Evolutionary conservation across 2,888 invertebrate genomes (phyloP).

Genomic region (Pyrocoelia pectoralis): DNA sequence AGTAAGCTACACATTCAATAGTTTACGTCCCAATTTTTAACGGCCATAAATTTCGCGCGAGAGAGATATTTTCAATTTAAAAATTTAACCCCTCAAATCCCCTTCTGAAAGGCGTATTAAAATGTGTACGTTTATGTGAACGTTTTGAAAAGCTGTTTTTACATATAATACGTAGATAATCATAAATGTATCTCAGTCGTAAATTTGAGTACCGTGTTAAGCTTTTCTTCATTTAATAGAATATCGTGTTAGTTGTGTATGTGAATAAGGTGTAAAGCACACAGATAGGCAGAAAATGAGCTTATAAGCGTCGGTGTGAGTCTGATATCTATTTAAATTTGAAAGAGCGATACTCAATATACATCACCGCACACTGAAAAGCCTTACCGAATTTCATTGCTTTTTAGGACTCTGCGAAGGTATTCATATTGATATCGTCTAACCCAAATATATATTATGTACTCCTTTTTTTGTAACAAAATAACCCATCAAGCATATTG

Average conservation of each 20-base stretch:
- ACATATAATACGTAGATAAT: not conserved
- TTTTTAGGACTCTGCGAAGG: slow-evolving; percentile 12
- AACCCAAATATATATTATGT: not conserved
- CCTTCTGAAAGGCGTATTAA: not conserved
- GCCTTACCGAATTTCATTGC: slow-evolving; percentile 12
- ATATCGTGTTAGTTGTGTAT: slow-evolving; percentile 23
- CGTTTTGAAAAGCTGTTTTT: slow-evolving; percentile 6
- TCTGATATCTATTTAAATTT: slow-evolving; percentile 25
- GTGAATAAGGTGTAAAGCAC: slow-evolving; percentile 26
- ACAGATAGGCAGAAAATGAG: slow-evolving; percentile 26
- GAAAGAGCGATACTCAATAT: slow-evolving; percentile 28
- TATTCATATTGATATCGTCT: slow-evolving; percentile 17
- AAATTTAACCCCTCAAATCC: not conserved
- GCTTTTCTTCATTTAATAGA: slow-evolving; percentile 15
- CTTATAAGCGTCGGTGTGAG: slow-evolving; percentile 22
- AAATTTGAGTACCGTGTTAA: slow-evolving; percentile 8
- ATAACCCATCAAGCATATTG: slow-evolving; percentile 8
- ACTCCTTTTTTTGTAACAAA: not conserved
- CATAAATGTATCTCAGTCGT: slow-evolving; percentile 5
- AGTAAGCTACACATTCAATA: too few species aligned
- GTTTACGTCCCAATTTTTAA: too few species aligned
- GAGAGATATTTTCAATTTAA: too few species aligned
- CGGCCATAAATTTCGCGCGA: too few species aligned
- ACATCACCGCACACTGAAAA: slow-evolving; percentile 16
- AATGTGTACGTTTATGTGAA: not conserved